Evolutionary conservation across 1,140 invertebrate species (phyloP), one percentile per base, ranked within the genome.

Genomic region (Plutomurus gul): DNA sequence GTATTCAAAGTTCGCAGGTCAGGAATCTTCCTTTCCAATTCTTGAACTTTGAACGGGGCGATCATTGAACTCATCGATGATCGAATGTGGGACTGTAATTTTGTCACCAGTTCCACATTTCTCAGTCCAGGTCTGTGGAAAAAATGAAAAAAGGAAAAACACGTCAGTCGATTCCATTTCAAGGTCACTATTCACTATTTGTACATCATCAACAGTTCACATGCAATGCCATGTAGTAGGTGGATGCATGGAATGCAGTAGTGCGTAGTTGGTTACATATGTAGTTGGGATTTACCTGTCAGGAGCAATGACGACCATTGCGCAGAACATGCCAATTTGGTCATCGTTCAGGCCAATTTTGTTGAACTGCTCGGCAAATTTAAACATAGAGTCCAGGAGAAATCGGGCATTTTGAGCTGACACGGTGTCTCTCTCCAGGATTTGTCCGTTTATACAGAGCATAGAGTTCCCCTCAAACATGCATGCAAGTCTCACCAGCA

Each of bases 341-440:
- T 94, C 93, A 85, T 99, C 97, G 11, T 93, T 93, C 72, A 99
- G 88, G 85, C 93, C 91, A 85, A 98, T 90, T 7, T 91, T 91
- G 86, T 98, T 97, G 86, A 99, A 93, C 82, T 95, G 90, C 85
- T 97, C 96, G 46, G 96, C 95, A 87, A 99, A 97, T 85, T 98
- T 97, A 86, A 99, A 97, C 88, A 98, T 98, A 79, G 95, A 97
- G 85, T 98, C 95, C 87, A 98, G 93, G 33, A 99, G 91, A 86
- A 97, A 98, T 82, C 95, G 90, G 11, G 95, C 95, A 87, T 97
- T 97, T 84, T 84, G 83, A 75, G 80, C 82, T 72, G 92, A 93
- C 80, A 97, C 93, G 65, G 94, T 92, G 86, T 97, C 95, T 65
- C 94, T 90, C 84, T 95, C 93, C 85, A 96, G 91, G 82, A 97